Evolutionary conservation across 2,113 vertebrate genomes (phyloP).

Genomic region (Pleuronectes platessa): DNA sequence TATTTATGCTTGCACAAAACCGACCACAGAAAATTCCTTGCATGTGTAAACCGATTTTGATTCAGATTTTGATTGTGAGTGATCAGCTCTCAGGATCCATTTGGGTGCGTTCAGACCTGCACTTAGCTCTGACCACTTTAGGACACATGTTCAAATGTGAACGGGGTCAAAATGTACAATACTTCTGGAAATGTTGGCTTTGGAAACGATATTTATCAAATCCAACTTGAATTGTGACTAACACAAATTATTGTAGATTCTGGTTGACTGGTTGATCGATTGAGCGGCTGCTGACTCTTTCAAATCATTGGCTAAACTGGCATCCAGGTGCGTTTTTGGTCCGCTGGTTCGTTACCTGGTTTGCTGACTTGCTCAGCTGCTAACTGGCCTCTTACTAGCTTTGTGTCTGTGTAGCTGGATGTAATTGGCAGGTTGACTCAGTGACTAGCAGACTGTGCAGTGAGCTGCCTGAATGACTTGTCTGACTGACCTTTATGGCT

Average conservation of each 20-base stretch:
- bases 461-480: background rate
- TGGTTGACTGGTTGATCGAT: background rate
- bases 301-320: background rate
- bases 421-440: background rate
- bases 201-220: too few species aligned
- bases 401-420: background rate
- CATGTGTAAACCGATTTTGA: too few species aligned
- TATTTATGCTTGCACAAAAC: too few species aligned
- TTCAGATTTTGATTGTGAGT: too few species aligned
- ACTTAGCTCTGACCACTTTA: too few species aligned
- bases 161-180: background rate
- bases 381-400: background rate
- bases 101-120: too few species aligned
- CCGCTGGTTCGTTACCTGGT: background rate
- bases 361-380: background rate
- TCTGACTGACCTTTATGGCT: slow-evolving; percentile 18
- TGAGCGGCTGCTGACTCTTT: background rate
- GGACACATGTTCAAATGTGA: too few species aligned
- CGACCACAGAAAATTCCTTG: too few species aligned
- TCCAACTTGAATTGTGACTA: too few species aligned
- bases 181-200: too few species aligned
- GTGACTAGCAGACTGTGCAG: background rate
- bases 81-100: too few species aligned
- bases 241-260: background rate
- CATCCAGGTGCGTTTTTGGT: too few species aligned